These are phyloP conservation scores for Tretioscincus oriximinensis DNA, from an alignment of 2,113 vertebrate genomes.

Conservation along the genomic window DNA sequence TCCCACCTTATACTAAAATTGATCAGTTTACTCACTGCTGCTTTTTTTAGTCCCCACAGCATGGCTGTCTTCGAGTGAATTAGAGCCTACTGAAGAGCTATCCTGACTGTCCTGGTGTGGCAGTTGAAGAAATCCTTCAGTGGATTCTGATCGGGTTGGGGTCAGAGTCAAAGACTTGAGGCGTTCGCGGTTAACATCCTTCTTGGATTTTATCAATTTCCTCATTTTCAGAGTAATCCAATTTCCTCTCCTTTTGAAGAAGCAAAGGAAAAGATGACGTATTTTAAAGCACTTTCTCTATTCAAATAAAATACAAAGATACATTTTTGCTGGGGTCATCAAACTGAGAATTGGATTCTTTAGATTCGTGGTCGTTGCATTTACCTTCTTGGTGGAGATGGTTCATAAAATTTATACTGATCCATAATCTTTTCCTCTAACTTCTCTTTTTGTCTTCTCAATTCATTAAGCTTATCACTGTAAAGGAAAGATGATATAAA, in stretches of 20 bases:
- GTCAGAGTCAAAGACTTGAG: conserved; percentile 89
- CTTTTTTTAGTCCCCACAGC: conserved; percentile 86
- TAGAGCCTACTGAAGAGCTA: conserved; percentile 95
- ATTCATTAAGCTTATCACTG: conserved; percentile 96
- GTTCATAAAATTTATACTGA: conserved; percentile 98
- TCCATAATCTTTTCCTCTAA: conserved; percentile 99
- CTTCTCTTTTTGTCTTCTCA: conserved; percentile 97
- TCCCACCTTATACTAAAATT: background rate
- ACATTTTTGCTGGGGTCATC: background rate
- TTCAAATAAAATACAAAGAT: background rate
- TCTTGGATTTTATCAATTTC: conserved; percentile 96
- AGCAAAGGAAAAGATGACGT: background rate
- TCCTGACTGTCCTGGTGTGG: conserved; percentile 91
- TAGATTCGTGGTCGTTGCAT: background rate
- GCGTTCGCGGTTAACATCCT: conserved; percentile 85
- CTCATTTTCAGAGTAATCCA: conserved; percentile 98
- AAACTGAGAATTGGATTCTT: background rate
- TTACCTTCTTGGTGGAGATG: conserved; percentile 95
- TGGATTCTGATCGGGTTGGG: conserved; percentile 88
- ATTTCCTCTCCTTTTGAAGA: conserved; percentile 86
- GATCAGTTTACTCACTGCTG: conserved; percentile 86
- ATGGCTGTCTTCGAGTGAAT: conserved; percentile 92
- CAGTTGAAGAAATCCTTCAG: conserved; percentile 87
- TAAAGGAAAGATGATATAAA: conserved; percentile 39
- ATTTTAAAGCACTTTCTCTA: background rate